Base-by-base conservation (phyloP, 2,888 invertebrate species). In the Harpalus rufipes region DNA sequence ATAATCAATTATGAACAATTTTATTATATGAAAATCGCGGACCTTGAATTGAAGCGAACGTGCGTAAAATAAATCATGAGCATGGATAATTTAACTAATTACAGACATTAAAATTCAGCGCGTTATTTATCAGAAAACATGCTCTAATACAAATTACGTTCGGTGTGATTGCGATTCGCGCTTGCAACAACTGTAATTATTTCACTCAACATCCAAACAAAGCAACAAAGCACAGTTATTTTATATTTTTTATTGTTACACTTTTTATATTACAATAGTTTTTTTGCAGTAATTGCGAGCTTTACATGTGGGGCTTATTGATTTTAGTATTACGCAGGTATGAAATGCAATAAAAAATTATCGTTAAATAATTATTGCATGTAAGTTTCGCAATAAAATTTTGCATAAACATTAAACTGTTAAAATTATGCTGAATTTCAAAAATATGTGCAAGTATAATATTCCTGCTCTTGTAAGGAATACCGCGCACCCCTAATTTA, bases 101-200 rank as follows among this genome's bases (percentile, higher is more conserved):
- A 78, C 78, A 56, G 32, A 41, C 78, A 78, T 78, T 78, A 78
- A 78, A 78, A 78, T 78, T 78, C 78, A 78, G 21, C 78, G 56
- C 78, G 58, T 78, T 78, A 78, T 78, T 78, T 78, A 78, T 78
- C 78, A 78, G 58, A 78, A 78, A 78, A 78, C 78, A 78, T 58
- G 78, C 78, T 56, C 25, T 78, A 76, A 78, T 58, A 78, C 74
- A 78, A 78, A 58, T 58, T 58, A 78, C 56, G 41, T 78, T 78
- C 32, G 56, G 7, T 78, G 78, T 78, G 78, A 78, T 78, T 78
- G 78, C 56, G 58, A 78, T 78, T 56, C 78, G n/a, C n/a, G 25
- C 51, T 51, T 32, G 32, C 44, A 18, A 10, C 56, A 51, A 78
- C 78, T 56, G 41, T 78, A 78, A 78, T 58, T 78, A 78, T 68